Conservation (phyloP, 37 sponge, comb jelly and placozoan genomes). For the Halisarca cf. caerulea region DNA sequence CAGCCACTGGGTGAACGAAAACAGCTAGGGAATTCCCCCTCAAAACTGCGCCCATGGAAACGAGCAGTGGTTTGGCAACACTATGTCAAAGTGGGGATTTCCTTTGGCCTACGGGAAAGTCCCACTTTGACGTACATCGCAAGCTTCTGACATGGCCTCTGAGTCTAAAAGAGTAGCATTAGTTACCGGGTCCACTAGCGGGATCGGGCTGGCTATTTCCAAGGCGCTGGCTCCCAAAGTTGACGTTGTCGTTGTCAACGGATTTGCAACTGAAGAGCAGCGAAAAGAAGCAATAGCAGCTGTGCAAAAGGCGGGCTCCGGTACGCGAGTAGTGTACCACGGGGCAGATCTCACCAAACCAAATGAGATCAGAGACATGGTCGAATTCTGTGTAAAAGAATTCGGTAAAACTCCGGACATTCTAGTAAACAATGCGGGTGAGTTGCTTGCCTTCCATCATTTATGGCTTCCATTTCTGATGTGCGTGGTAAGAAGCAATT, state of each 20-base stretch:
- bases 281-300: neutral
- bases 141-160: too few species aligned
- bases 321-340: conserved; percentile 23
- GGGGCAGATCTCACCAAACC: conserved; percentile 58
- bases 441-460: too few species aligned
- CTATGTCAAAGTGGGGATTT: too few species aligned
- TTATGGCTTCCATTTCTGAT: too few species aligned
- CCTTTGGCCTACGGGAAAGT: too few species aligned
- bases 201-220: conserved; percentile 67
- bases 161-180: too few species aligned
- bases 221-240: conserved; percentile 42
- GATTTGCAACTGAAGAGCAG: conserved; percentile 42
- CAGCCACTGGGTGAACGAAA: too few species aligned
- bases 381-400: conserved; percentile 29
- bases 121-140: too few species aligned
- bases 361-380: conserved; percentile 49
- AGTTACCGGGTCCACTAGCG: conserved; percentile 81
- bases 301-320: conserved; percentile 14
- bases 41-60: too few species aligned
- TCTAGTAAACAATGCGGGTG: conserved; percentile 81
- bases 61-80: too few species aligned
- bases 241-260: conserved; percentile 48
- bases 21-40: too few species aligned
- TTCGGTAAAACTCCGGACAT: conserved; percentile 57
- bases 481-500: too few species aligned